Evolutionary conservation across 2,888 invertebrate species (phyloP).

Genomic region (Dione vanillae): DNA sequence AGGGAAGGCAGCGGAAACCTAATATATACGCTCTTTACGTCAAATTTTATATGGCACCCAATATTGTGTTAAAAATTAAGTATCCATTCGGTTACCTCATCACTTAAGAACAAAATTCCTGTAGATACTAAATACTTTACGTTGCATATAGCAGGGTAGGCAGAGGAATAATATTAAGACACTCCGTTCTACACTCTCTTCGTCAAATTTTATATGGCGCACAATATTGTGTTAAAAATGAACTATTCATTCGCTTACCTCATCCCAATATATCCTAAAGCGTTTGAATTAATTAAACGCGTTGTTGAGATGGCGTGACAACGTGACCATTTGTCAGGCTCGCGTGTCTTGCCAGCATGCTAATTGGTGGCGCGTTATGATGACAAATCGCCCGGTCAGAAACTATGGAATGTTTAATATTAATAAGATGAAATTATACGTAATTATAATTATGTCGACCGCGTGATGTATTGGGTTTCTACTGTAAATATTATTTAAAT

Average conservation of each 20-base stretch:
- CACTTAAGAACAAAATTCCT: too few species aligned
- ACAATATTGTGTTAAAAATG: not conserved
- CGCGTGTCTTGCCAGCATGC: conserved; percentile 43
- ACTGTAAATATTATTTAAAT: too few species aligned
- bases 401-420: conserved; percentile 39
- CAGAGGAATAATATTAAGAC: too few species aligned
- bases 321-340: conserved; percentile 45
- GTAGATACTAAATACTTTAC: too few species aligned
- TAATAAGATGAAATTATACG: conserved; percentile 22
- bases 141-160: too few species aligned
- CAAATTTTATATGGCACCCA: not conserved
- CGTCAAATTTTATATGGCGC: not conserved
- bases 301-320: conserved; percentile 48
- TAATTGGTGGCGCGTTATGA: conserved; percentile 49
- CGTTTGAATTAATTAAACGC: conserved; percentile 44
- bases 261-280: conserved; percentile 20
- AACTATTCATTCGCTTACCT: not conserved
- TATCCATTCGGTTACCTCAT: conserved; percentile 8
- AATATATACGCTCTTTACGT: too few species aligned
- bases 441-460: conserved; percentile 7
- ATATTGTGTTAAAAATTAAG: not conserved
- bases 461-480: not conserved
- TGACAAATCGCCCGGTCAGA: conserved; percentile 47
- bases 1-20: too few species aligned
- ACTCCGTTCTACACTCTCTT: too few species aligned